Evolutionary conservation across 2,888 invertebrate species (phyloP), one percentile per base, ranked within the genome.

Genomic region (Palloptera scutellata): DNA sequence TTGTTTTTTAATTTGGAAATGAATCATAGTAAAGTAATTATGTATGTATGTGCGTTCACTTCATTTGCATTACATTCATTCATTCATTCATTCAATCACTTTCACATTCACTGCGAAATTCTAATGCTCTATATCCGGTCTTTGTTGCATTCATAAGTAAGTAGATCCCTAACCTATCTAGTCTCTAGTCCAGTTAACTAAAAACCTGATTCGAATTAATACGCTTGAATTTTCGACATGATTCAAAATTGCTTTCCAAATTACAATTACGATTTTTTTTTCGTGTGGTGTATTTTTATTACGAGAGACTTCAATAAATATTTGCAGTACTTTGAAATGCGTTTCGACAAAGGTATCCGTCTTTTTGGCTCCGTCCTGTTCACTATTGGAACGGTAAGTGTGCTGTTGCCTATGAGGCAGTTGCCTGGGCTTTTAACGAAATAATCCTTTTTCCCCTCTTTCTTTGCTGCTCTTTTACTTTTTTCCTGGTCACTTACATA

Each of bases 321-420:
- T 70, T 72, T 90, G 78, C 86, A 90, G 89, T 93, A 92, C 81
- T 87, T 92, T 80, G 92, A 92, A 73, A 86, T 88, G 83, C 86
- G 92, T 78, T 93, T 91, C 77, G 90, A 91, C 81, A 91, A 88
- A 79, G 88, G 87, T 76, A 89, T 91, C 13, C 86, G 92, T 74
- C 80, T 91, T 13, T 88, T 92, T 75, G 92, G 91, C 66, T 92
- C 93, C 0, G 77, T 88, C 52, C 86, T 92, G 11, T 92, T 92
- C 79, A 86, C 89, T 40, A 87, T 91, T 76, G 87, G 89, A 67
- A 87, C 91, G 84, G 92, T 92, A 84, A 89, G 90, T 87, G 66
- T 5, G 53, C 4, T 30, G 10, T 11, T 11, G 9, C 9, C 12
- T 13, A 4, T 15, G 0, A 10, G 5, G 13, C 10, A 15, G 1